Evolutionary conservation across 2,113 vertebrate species (phyloP).

Genomic region (Accipiter virgatus): DNA sequence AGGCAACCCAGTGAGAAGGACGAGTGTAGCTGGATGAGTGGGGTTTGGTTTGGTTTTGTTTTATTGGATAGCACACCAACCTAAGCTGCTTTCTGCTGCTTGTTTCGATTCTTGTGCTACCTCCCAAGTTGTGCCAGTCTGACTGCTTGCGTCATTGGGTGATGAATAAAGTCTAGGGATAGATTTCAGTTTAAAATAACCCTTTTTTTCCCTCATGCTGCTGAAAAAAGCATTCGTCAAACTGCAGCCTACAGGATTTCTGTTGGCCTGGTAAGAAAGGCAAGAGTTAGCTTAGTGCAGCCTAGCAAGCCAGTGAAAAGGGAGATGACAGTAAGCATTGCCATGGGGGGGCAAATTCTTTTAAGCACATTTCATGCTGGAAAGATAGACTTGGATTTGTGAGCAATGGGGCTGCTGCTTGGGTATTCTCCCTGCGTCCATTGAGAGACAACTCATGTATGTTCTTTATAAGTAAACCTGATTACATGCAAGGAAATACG

Average conservation of each 20-base stretch:
- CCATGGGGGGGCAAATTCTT: not conserved
- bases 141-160: not conserved
- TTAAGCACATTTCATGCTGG: not conserved
- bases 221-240: not conserved
- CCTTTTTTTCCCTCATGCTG: not conserved
- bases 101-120: not conserved
- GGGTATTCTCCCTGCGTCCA: not conserved
- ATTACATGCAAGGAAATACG: not conserved
- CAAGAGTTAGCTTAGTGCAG: not conserved
- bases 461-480: not conserved
- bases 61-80: not conserved
- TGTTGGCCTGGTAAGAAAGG: not conserved
- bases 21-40: not conserved
- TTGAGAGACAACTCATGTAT: accelerated
- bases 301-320: not conserved
- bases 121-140: not conserved
- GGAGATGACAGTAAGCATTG: not conserved
- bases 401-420: not conserved
- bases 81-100: not conserved
- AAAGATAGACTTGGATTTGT: not conserved
- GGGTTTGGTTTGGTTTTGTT: not conserved
- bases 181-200: not conserved
- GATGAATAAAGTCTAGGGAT: not conserved
- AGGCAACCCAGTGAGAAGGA: not conserved
- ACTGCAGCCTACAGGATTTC: not conserved